A percentile compares a stretch with the other conserved stretches of the same genome.
Conservation (phyloP, 2,113 vertebrate genomes). For the Larimichthys crocea region DNA sequence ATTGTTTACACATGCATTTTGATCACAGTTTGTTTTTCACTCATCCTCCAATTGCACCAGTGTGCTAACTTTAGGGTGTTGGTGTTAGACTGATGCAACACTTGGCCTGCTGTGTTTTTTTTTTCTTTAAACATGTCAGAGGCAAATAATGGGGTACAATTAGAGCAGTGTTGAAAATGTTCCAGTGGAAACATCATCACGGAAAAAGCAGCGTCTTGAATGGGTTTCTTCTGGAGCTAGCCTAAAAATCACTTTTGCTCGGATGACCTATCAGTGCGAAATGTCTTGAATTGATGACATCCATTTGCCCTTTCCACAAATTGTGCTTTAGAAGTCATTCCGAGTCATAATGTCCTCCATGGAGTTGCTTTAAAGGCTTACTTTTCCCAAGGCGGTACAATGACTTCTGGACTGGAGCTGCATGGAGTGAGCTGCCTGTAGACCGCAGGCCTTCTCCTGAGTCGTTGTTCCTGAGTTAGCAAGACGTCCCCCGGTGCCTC, state of each 20-base stretch:
- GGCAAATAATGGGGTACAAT: conserved; percentile 65
- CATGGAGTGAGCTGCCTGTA: conserved; percentile 47
- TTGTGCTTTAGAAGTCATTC: conserved; percentile 55
- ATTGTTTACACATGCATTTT: conserved; percentile 56
- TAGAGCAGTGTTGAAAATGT: conserved; percentile 59
- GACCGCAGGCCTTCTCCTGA: conserved; percentile 60
- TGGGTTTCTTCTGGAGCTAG: conserved; percentile 58
- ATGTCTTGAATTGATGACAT: conserved; percentile 68
- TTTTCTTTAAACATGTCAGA: conserved; percentile 63
- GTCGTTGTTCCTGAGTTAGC: conserved; percentile 73
- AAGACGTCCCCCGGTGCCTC: conserved; percentile 65
- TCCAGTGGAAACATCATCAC: conserved; percentile 49
- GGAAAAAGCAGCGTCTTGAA: conserved; percentile 46
- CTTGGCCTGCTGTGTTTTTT: conserved; percentile 62
- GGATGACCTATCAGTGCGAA: conserved; percentile 63
- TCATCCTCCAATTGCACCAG: conserved; percentile 59
- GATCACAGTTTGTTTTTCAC: conserved; percentile 37
- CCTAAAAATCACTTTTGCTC: conserved; percentile 54
- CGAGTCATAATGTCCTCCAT: conserved; percentile 49
- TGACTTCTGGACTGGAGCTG: conserved; percentile 36
- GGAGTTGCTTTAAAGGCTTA: conserved; percentile 45
- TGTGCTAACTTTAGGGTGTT: conserved; percentile 66
- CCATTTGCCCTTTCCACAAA: conserved; percentile 68
- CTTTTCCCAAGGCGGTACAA: conserved; percentile 36
- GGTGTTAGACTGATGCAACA: conserved; percentile 79